Evolutionary conservation across 1,140 invertebrate genomes (phyloP).

Genomic region (Homarus americanus): DNA sequence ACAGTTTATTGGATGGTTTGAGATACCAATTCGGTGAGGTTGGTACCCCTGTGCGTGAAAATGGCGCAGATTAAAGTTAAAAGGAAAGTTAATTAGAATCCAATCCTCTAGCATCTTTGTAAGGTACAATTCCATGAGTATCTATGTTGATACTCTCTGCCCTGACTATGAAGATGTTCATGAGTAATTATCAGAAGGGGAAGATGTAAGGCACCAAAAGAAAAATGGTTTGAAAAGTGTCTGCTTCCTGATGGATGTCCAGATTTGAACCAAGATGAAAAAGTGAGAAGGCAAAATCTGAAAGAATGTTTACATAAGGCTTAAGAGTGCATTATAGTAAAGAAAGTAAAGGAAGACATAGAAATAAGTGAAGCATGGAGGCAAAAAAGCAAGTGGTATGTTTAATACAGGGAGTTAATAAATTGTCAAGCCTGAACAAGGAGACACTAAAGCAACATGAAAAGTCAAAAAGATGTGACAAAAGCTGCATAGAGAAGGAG

Average conservation of each 20-base stretch:
- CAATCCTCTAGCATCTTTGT: slow-evolving; percentile 44
- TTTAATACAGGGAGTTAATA: slow-evolving; percentile 5
- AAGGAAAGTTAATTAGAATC: slow-evolving; percentile 27
- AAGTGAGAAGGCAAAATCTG: slow-evolving; percentile 12
- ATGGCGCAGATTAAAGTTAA: slow-evolving; percentile 51
- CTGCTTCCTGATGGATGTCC: slow-evolving; percentile 26
- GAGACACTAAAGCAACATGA: slow-evolving; percentile 1
- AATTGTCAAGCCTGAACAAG: slow-evolving; percentile 15
- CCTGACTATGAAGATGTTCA: slow-evolving; percentile 30
- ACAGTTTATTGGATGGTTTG: slow-evolving; percentile 63
- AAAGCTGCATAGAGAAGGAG: background rate
- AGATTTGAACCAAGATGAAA: slow-evolving; percentile 27
- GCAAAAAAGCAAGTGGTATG: slow-evolving; percentile 9
- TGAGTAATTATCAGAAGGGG: background rate
- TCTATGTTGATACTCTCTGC: slow-evolving; percentile 24
- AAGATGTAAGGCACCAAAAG: slow-evolving; percentile 7
- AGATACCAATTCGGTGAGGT: slow-evolving; percentile 63
- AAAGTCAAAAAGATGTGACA: background rate
- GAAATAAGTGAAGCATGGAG: background rate
- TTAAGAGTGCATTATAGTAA: background rate
- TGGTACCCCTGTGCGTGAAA: slow-evolving; percentile 71
- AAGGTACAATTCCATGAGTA: slow-evolving; percentile 32
- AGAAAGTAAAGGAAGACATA: background rate
- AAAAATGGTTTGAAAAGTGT: background rate
- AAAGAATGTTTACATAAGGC: background rate